phyloP scores from a whole-genome alignment of 2,113 vertebrate genomes.

The Melanostigma gelatinosum region DNA sequence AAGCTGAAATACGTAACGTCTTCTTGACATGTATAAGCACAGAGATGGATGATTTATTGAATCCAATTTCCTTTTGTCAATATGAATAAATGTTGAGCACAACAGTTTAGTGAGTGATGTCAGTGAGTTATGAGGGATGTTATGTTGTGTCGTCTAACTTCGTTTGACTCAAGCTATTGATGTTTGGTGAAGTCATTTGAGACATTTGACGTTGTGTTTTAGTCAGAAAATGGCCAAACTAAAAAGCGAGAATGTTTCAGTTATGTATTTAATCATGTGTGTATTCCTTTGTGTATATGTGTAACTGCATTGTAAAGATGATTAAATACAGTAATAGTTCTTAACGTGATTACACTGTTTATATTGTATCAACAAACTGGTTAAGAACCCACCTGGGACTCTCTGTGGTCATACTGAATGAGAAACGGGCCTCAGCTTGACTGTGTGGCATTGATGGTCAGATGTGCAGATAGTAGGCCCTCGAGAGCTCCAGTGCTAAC shows the following conservation, averaged over 20 bases:
- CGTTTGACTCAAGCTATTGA: neutral
- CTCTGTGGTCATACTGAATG: slow-evolving; percentile 28
- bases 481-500: slow-evolving; percentile 62
- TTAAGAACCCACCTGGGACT: slow-evolving; percentile 6
- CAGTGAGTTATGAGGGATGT: neutral
- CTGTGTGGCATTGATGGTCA: slow-evolving; percentile 49
- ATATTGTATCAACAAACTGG: slow-evolving; percentile 8
- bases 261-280: neutral
- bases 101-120: neutral
- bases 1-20: neutral
- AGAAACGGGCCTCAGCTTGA: slow-evolving; percentile 27
- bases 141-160: neutral
- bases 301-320: neutral
- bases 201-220: neutral
- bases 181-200: slow-evolving; percentile 1
- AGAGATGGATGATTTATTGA: slow-evolving; percentile 7
- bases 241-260: neutral
- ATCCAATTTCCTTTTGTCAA: neutral
- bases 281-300: neutral
- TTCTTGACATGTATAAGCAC: neutral
- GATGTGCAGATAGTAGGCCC: slow-evolving; percentile 47
- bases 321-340: neutral
- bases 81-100: neutral
- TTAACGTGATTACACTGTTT: neutral
- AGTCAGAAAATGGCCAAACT: too few relatives aligned